Percentiles rank a stretch among this genome's conserved stretches.
phyloP scores from a whole-genome alignment of 1,140 invertebrate species.

The Lasioglossum baleicum region DNA sequence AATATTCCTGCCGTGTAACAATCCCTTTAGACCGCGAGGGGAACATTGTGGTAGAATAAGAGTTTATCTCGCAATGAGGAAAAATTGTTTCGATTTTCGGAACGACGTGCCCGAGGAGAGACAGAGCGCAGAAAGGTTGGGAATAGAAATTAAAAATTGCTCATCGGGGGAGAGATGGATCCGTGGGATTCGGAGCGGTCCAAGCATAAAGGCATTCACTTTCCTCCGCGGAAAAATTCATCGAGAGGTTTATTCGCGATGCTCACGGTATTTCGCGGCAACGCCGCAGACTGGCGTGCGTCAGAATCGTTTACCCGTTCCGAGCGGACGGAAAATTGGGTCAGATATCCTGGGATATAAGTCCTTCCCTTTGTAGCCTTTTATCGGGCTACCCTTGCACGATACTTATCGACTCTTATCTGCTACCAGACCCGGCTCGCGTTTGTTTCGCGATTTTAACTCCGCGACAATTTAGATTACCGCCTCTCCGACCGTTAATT shows the following conservation, averaged over 20 bases:
- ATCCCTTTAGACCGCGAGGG: too few relatives aligned
- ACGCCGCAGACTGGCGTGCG: conserved; percentile 30
- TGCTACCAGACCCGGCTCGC: too few relatives aligned
- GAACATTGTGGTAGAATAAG: too few relatives aligned
- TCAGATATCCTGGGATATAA: conserved; percentile 30
- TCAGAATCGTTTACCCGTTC: conserved; percentile 33
- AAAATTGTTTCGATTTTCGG: too few relatives aligned
- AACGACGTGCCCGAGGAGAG: too few relatives aligned
- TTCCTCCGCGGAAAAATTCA: background rate
- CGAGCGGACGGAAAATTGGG: conserved; percentile 18
- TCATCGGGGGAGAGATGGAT: background rate
- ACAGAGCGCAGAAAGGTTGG: too few relatives aligned
- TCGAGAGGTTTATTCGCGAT: conserved; percentile 31
- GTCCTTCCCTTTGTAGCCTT: conserved; percentile 27
- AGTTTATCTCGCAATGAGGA: too few relatives aligned
- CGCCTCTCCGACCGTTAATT: background rate
- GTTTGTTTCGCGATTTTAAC: conserved; percentile 21
- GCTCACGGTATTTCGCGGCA: conserved; percentile 26
- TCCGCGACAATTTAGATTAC: conserved; percentile 11
- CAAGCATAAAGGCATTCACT: background rate
- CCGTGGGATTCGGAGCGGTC: background rate
- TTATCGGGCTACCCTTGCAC: conserved; percentile 27
- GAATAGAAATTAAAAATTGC: too few relatives aligned
- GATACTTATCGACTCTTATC: conserved; percentile 20
- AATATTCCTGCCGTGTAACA: too few relatives aligned